These are phyloP conservation scores for Dipus sagitta DNA, from an alignment of 2,797 vertebrate genomes.

Conservation along the genomic window DNA sequence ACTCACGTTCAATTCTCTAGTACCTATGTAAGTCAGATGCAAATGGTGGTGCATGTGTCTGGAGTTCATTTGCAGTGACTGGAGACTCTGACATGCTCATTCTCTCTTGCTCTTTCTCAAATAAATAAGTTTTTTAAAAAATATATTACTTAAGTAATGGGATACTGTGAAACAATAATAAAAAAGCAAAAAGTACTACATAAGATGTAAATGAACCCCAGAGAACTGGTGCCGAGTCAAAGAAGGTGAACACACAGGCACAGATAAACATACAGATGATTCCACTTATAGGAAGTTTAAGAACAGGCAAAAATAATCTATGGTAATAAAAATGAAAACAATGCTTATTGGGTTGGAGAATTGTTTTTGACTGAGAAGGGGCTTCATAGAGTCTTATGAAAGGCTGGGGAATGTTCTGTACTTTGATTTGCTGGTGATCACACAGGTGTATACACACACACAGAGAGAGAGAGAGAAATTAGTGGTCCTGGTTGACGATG, in stretches of 20 bases:
- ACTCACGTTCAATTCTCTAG: too few species aligned
- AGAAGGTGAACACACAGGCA: background rate
- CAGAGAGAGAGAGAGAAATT: too few species aligned
- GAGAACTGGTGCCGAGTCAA: background rate
- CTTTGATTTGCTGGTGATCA: background rate
- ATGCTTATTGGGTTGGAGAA: background rate
- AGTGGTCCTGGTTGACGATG: too few species aligned
- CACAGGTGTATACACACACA: background rate
- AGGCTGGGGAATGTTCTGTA: background rate
- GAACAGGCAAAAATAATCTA: background rate
- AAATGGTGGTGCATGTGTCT: too few species aligned
- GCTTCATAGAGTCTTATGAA: background rate
- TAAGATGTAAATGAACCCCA: background rate
- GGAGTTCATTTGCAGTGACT: too few species aligned
- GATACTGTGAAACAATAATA: background rate
- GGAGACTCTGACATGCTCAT: too few species aligned
- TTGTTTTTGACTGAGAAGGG: background rate
- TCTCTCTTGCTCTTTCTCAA: too few species aligned
- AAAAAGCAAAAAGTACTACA: background rate
- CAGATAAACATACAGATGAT: background rate
- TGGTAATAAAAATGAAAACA: slow-evolving; percentile 3
- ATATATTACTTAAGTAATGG: too few species aligned
- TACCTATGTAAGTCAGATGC: too few species aligned
- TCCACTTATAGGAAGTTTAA: background rate
- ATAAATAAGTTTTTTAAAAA: too few species aligned